A percentile compares a stretch with the other conserved stretches of the same genome.
Evolutionary conservation across 2,888 invertebrate species (phyloP).

Genomic region (Halocaridina rubra): DNA sequence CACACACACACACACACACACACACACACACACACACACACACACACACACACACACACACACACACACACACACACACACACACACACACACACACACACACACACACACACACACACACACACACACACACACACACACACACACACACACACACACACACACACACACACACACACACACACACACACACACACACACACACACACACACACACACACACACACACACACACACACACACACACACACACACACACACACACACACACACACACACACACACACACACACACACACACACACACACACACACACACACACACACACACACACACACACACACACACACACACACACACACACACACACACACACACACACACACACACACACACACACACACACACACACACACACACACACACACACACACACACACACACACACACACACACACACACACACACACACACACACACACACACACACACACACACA

Average conservation of each 20-base stretch:
- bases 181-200: not conserved
- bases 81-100: conserved; percentile 3
- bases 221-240: too few relatives aligned
- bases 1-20: not conserved
- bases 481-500: not conserved
- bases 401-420: not conserved
- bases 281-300: too few relatives aligned
- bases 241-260: not conserved
- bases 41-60: not conserved
- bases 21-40: not conserved
- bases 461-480: not conserved
- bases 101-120: not conserved
- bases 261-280: not conserved
- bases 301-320: too few relatives aligned
- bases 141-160: not conserved
- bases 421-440: not conserved
- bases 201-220: too few relatives aligned
- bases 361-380: not conserved
- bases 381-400: not conserved
- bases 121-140: not conserved
- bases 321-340: not conserved
- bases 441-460: not conserved
- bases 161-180: conserved; percentile 8
- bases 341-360: not conserved
- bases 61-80: not conserved